These are phyloP conservation scores for Dascillus cervinus DNA, from an alignment of 2,888 invertebrate species.

Conservation along the genomic window DNA sequence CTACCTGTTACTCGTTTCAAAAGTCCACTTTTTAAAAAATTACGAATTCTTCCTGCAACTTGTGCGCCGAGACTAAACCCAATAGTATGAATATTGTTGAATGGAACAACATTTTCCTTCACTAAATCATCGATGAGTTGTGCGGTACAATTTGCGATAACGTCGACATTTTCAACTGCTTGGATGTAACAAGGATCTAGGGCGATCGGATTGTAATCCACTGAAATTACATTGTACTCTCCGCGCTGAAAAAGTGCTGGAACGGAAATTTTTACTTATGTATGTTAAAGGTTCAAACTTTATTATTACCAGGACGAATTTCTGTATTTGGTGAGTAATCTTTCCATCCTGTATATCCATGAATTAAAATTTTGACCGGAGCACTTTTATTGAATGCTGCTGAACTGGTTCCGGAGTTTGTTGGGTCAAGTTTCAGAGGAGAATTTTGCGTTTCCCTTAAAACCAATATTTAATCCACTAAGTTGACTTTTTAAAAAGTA, in stretches of 20 bases:
- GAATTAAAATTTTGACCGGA: constrained; percentile 52
- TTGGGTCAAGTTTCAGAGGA: constrained; percentile 44
- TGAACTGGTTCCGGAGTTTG: constrained; percentile 33
- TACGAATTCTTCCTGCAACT: constrained; percentile 47
- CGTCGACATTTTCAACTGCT: constrained; percentile 50
- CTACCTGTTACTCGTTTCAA: constrained; percentile 52
- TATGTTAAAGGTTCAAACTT: constrained; percentile 3
- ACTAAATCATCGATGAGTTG: constrained; percentile 51
- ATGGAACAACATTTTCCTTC: constrained; percentile 35
- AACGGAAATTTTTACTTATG: constrained; percentile 17
- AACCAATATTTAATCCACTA: no score
- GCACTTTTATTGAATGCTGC: constrained; percentile 45
- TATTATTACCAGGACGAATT: constrained; percentile 51
- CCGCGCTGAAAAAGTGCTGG: constrained; percentile 48
- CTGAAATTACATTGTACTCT: constrained; percentile 53
- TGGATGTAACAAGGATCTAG: constrained; percentile 52
- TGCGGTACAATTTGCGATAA: constrained; percentile 54
- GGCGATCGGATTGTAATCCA: constrained; percentile 55
- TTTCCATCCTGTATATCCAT: constrained; percentile 56
- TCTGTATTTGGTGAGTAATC: constrained; percentile 53
- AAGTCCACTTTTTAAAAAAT: constrained; percentile 42
- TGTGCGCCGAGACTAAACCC: constrained; percentile 62
- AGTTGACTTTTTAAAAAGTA: no score
- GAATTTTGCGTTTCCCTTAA: constrained; percentile 38
- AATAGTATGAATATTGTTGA: constrained; percentile 50